Evolutionary conservation across 2,888 invertebrate genomes (phyloP), one percentile per base, ranked within the genome.

Genomic region (Sericinus montela): DNA sequence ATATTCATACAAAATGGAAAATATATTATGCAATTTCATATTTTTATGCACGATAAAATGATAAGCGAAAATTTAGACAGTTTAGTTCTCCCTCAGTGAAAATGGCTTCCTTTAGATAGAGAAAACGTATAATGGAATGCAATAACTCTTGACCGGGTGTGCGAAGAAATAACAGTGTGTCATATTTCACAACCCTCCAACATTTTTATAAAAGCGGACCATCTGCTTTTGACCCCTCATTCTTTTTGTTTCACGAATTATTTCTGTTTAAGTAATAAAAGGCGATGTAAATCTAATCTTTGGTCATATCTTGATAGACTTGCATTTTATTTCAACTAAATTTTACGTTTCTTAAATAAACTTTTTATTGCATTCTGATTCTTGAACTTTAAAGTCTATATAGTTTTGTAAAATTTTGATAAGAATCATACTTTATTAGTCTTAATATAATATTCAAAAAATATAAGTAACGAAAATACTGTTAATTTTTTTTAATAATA

Each of bases 141-240:
- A 84, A 87, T 87, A 88, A 88, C 86, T 87, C 87, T 86, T 87
- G 88, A 86, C 86, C 88, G 87, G 88, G 84, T 88, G 88, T 83
- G 87, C 88, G 87, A 84, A 84, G 87, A 85, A 87, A 88, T 88
- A 88, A 88, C 87, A 85, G 81, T 80, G 85, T 87, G 87, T 88
- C 87, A 87, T 88, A 87, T 87, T 88, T 88, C 88, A 87, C 84
- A 81, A 82, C 87, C 86, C 86, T 86, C 87, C 85, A 82, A 88
- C 87, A 88, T 85, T 88, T 88, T 88, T 88, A 88, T 86, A 87
- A 88, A 88, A 81, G 87, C 78, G 81, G 72, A 86, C 87, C 88
- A 86, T 88, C 88, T 88, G 88, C 86, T 85, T 87, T 86, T 86
- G 87, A 88, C 87, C 87, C 84, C 86, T 87, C 84, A 82, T 86